Base-by-base conservation (phyloP, 2,888 invertebrate genomes). In the Stenurella melanura region DNA sequence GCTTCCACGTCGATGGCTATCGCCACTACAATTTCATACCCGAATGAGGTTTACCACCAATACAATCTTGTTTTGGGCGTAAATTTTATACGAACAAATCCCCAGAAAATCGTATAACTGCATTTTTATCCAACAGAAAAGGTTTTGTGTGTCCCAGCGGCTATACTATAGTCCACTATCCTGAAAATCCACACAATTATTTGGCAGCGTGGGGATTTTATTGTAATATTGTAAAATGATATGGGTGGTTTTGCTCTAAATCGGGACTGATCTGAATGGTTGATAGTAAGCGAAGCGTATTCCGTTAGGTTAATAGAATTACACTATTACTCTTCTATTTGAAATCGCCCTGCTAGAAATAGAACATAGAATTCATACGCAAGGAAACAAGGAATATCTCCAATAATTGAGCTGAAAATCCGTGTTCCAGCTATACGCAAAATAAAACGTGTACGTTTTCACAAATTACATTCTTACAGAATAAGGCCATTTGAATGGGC, bases 81-180 rank as follows among this genome's bases (percentile, higher is more conserved):
- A 66, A 74, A 76, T 74, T 78, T 73, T 58, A 69, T 69, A 69
- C 70, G 73, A 57, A 66, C 75, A 77, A 78, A 78, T 77, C 78
- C 76, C 70, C 61, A 64, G 74, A 77, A 79, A 74, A 78, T 42
- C 74, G 73, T 66, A 75, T 68, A 60, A 79, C 74, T 75, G 75
- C 60, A 67, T 77, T 79, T 80, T 75, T 61, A 75, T 75, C 69
- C 57, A 66, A 69, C 73, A 63, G 17, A 73, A 70, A 60, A 21
- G 34, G 57, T 34, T 30, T 56, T 56, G 66, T 50, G 50, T 6
- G 50, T 50, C 50, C 50, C 50, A 50, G 50, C 6, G n/a, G 50
- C 50, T 50, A 50, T n/a, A 50, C 50, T 50, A 50, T 7, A 50
- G 50, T 42, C 42, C 42, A 50, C 50, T 50, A 50, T 50, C n/a